Evolutionary conservation across 2,797 vertebrate genomes (phyloP), one percentile per base, ranked within the genome.

Genomic region (Tenualosa thibaudeaui): DNA sequence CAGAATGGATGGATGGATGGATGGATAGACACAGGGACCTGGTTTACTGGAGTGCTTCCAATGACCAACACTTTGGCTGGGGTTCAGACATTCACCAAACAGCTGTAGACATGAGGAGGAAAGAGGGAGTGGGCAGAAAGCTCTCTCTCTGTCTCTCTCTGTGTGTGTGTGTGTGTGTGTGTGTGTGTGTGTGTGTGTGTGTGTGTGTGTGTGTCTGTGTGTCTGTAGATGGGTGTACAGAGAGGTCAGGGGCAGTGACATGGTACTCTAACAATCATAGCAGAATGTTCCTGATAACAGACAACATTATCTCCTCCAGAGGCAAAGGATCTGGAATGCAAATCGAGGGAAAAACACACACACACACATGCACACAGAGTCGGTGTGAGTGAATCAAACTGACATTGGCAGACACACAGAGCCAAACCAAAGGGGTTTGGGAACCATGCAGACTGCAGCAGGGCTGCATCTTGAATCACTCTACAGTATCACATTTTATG

Each of bases 11-110:
- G 89, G 93, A 31, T 1, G 31, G 31, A 31, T 1, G 31, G 31
- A 31, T 1, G 31, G 50, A 51, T 8, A 10, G 50, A 51, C 50
- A 51, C 91, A 93, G 92, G 37, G 90, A 89, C 89, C 91, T 86
- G 92, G 91, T 91, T 92, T 92, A 93, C 88, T 93, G 91, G 91
- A 92, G 90, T 88, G 88, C 88, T 91, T 93, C 92, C 88, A 94
- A 93, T 93, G 88, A 89, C 90, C 89, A 91, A 86, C 40, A 82
- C 71, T 83, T 93, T 93, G 94, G 94, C 92, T 83, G 81, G 54
- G 83, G 85, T 81, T 88, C 87, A 92, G 68, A 89, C 86, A 86
- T 85, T 88, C 87, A 86, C 81, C 51, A 88, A 88, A 88, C 85
- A 78, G 84, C 84, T 71, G 88, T 85, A 83, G 88, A 88, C 60